Conservation (phyloP, 2,888 invertebrate genomes). For the Aricia artaxerxes region DNA sequence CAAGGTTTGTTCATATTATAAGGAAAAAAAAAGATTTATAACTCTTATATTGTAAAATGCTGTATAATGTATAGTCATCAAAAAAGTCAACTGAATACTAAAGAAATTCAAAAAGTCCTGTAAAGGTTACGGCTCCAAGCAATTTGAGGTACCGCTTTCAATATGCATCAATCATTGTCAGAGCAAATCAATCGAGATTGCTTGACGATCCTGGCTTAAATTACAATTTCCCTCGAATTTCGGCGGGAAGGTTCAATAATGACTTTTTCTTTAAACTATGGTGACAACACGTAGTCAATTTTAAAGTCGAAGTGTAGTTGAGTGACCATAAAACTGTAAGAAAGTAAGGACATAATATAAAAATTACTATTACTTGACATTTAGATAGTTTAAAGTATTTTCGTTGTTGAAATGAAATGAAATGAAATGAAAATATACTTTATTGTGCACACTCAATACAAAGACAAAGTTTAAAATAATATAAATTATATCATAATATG, state of each 20-base stretch:
- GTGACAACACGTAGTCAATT: background rate
- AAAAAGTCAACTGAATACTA: too few species aligned
- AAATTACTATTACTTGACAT: background rate
- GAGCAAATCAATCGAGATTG: conserved; percentile 24
- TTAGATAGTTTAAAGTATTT: too few species aligned
- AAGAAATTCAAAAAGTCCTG: background rate
- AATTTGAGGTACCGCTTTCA: conserved; percentile 12
- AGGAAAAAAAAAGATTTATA: too few species aligned
- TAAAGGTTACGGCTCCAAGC: background rate
- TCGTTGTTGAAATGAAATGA: too few species aligned
- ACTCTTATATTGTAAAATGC: too few species aligned
- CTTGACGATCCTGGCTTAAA: conserved; percentile 22
- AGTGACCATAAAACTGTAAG: background rate
- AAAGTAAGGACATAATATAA: background rate
- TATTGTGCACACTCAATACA: too few species aligned
- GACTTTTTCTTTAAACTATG: conserved; percentile 23
- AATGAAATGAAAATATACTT: too few species aligned
- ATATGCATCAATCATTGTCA: conserved; percentile 21
- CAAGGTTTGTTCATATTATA: too few species aligned
- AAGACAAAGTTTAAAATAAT: too few species aligned
- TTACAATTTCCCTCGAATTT: conserved; percentile 16
- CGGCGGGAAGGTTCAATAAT: background rate
- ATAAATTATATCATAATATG: too few species aligned
- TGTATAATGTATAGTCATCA: too few species aligned
- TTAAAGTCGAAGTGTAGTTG: background rate